A percentile compares a stretch with the other conserved stretches of the same genome.
Conservation (phyloP, 2,797 vertebrate genomes). For the Sylvia borin region DNA sequence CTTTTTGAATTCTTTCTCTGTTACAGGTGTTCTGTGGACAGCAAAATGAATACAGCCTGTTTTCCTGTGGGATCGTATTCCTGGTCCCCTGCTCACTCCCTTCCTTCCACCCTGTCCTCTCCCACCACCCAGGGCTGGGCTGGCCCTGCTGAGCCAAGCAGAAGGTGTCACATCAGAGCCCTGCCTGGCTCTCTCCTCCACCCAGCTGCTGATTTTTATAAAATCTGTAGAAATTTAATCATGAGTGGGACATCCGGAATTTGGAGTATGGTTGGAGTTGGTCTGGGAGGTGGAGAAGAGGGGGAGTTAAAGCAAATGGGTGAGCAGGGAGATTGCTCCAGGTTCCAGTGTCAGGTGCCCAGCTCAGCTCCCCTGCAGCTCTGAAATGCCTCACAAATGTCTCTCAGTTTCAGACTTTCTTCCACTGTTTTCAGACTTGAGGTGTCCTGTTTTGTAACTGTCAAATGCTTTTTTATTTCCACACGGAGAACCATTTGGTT, state of each 20-base stretch:
- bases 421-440: neutral
- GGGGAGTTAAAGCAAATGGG: neutral
- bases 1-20: neutral
- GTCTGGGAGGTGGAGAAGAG: neutral
- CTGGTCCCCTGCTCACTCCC: neutral
- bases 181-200: neutral
- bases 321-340: neutral
- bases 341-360: neutral
- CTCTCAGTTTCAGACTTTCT: neutral
- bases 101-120: neutral
- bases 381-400: neutral
- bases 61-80: neutral
- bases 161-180: neutral
- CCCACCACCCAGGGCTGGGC: neutral
- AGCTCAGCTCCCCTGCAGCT: neutral
- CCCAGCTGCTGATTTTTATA: neutral
- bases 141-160: neutral
- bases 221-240: neutral
- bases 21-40: neutral
- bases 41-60: neutral
- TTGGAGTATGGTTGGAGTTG: rapidly evolving
- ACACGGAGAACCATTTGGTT: neutral
- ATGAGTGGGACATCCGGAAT: too few species aligned
- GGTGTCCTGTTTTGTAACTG: neutral
- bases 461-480: neutral